Evolutionary conservation across 2,797 vertebrate species (phyloP), one percentile per base, ranked within the genome.

Genomic region (Anguilla marmorata): DNA sequence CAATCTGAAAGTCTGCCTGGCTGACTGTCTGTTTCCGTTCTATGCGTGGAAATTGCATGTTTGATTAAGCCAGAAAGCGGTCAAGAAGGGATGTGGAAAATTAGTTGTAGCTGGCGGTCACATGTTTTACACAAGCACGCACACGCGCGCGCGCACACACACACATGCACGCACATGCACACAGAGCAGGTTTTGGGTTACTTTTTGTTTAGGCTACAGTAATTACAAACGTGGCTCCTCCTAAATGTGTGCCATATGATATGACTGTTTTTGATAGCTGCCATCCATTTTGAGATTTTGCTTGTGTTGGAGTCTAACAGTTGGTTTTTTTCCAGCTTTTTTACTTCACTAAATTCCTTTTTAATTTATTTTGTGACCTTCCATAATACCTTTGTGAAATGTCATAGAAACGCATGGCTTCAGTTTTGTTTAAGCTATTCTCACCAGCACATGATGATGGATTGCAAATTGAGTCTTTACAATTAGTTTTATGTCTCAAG

Each of bases 11-110:
- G 30, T 33, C 30, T 33, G 30, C 91, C 86, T 41, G 90, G 91
- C 90, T 92, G 91, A 90, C 93, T 90, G 91, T 92, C 92, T 95
- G 94, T 96, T 95, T 96, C 93, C 92, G 90, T 94, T 95, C 94
- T 95, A 94, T 95, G 94, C 95, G 95, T 94, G 95, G 95, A 94
- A 94, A 94, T 93, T 89, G 91, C 94, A 93, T 94, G 94, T 95
- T 95, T 91, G 91, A 93, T 94, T 91, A 93, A 93, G 92, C 89
- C 90, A 89, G 89, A 89, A 87, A 74, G 41, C 87, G 88, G 90
- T 86, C 89, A 90, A 84, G 91, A 89, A 91, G 91, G 92, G 86
- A 79, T 87, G 87, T 91, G 92, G 89, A 89, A 89, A 86, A 91
- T 87, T n/a, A 92, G 90, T 27, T 14, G 63, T 72, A 66, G 86